These are phyloP conservation scores for Cacatua alba DNA, from an alignment of 2,113 vertebrate species.

Conservation along the genomic window DNA sequence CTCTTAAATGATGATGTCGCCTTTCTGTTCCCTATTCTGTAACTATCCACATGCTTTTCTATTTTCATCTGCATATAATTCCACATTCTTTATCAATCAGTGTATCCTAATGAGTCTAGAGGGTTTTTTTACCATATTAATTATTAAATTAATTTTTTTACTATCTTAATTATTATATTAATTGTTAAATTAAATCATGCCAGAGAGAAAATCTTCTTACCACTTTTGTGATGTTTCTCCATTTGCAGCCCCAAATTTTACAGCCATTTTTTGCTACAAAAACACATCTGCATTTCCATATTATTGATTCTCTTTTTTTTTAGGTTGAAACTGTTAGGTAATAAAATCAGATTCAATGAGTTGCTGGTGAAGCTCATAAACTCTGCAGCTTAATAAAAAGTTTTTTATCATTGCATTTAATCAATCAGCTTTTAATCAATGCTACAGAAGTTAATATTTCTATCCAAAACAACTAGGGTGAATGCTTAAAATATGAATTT, in stretches of 20 bases:
- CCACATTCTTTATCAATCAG: background rate
- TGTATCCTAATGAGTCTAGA: background rate
- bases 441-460: background rate
- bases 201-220: background rate
- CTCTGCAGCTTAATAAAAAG: background rate
- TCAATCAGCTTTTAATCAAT: background rate
- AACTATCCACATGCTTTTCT: background rate
- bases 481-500: background rate
- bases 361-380: background rate
- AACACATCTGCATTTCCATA: background rate
- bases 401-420: background rate
- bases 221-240: background rate
- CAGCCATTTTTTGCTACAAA: background rate
- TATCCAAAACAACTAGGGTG: background rate
- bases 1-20: background rate
- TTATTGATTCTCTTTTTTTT: background rate
- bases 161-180: background rate
- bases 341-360: background rate
- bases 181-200: background rate
- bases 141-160: no score
- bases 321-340: background rate
- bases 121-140: no score
- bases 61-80: background rate
- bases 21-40: background rate
- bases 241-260: background rate